Percentiles rank a stretch among this genome's conserved stretches.
Conservation (phyloP, 64 coral and sea anemone genomes). For the Actinia equina region DNA sequence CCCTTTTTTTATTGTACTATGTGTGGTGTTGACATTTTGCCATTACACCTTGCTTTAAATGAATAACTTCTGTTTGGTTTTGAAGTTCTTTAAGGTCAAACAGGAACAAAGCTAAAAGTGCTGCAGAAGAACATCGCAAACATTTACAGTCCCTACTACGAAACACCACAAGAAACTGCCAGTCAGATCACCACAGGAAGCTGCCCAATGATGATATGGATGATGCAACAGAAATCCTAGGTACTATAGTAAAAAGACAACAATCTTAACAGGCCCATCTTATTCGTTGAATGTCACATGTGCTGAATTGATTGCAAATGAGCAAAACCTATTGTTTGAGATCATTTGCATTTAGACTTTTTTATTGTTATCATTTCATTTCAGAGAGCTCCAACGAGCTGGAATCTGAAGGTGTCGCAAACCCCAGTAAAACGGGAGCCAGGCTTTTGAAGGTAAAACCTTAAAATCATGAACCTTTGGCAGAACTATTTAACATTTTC, state of each 20-base stretch:
- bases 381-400: conserved; percentile 5
- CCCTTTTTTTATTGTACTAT: too few species aligned
- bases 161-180: background rate
- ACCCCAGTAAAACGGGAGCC: background rate
- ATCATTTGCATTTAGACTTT: too few species aligned
- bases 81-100: conserved; percentile 1
- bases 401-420: conserved; percentile 1
- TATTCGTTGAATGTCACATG: too few species aligned
- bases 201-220: background rate
- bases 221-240: conserved; percentile 19
- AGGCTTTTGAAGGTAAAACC: background rate
- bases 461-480: too few species aligned
- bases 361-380: background rate
- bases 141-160: conserved; percentile 4
- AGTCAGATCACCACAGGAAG: background rate
- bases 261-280: background rate
- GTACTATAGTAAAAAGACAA: background rate
- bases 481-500: too few species aligned
- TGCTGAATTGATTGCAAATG: too few species aligned
- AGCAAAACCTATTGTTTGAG: too few species aligned
- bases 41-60: too few species aligned
- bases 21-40: too few species aligned
- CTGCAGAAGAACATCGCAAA: conserved; percentile 12
- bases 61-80: background rate
- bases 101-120: background rate